These are phyloP conservation scores for Tympanuchus pallidicinctus DNA, from an alignment of 2,113 vertebrate species.

Conservation along the genomic window DNA sequence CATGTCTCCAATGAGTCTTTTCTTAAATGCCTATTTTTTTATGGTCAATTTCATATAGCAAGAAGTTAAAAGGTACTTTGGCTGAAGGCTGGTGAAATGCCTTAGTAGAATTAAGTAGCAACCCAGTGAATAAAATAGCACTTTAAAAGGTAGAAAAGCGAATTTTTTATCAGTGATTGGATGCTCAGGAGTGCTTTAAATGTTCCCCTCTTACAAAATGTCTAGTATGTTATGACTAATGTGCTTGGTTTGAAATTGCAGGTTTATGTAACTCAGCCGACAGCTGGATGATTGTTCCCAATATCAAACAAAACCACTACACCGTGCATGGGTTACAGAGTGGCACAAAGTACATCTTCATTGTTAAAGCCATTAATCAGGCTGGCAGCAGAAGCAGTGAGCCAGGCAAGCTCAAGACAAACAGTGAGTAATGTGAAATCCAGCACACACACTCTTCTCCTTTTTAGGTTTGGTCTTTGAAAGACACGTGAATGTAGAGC, in stretches of 20 bases:
- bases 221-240: background rate
- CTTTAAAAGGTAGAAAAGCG: constrained; percentile 6
- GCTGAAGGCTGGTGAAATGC: background rate
- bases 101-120: background rate
- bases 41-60: background rate
- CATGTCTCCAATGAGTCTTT: background rate
- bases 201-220: background rate
- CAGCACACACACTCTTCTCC: background rate
- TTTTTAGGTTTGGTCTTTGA: background rate
- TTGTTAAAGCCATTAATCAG: constrained; percentile 98
- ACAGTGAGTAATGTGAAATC: constrained; percentile 84
- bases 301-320: constrained; percentile 99
- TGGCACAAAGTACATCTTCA: constrained; percentile 96
- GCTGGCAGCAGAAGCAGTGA: constrained; percentile 95
- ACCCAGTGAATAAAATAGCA: background rate
- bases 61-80: background rate
- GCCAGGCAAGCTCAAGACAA: constrained; percentile 95
- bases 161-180: background rate
- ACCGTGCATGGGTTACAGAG: constrained; percentile 97
- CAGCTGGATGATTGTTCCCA: constrained; percentile 99
- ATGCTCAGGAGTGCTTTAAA: background rate
- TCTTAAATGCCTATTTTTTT: constrained; percentile 26
- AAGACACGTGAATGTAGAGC: background rate
- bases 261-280: constrained; percentile 98
- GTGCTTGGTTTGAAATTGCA: constrained; percentile 72